Percentiles rank a stretch among this genome's conserved stretches.
phyloP scores from a whole-genome alignment of 2,113 vertebrate species.

The Willisornis vidua region DNA sequence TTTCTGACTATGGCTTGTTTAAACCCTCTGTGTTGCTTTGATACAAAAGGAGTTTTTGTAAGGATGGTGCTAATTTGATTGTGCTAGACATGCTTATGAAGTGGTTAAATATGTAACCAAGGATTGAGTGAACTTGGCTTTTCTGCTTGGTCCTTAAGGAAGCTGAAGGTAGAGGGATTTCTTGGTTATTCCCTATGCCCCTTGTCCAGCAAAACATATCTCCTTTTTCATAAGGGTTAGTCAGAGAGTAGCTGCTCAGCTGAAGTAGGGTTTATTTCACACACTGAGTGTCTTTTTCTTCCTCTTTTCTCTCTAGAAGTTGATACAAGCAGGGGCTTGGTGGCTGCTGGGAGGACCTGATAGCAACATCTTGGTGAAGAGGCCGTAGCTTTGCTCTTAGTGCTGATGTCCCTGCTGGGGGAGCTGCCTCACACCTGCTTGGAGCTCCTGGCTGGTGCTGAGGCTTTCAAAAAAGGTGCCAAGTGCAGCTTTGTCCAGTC shows the following conservation, averaged over 20 bases:
- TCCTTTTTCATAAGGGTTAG: background rate
- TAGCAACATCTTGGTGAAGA: background rate
- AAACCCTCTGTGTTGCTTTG: background rate
- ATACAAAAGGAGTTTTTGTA: background rate
- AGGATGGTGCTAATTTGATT: background rate
- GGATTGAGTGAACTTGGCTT: background rate
- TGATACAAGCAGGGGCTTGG: background rate
- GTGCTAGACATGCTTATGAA: background rate
- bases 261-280: background rate
- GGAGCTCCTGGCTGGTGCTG: accelerated
- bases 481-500: background rate
- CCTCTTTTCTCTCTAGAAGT: background rate
- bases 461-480: accelerated
- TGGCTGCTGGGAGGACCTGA: background rate
- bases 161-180: background rate
- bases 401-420: background rate
- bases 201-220: background rate
- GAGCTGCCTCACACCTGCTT: background rate
- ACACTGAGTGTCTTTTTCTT: background rate
- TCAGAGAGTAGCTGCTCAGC: background rate
- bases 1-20: background rate
- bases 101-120: background rate
- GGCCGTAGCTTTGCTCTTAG: background rate
- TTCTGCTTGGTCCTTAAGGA: background rate
- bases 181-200: background rate